Evolutionary conservation across 2,888 invertebrate species (phyloP).

Genomic region (Entomobrya proxima): DNA sequence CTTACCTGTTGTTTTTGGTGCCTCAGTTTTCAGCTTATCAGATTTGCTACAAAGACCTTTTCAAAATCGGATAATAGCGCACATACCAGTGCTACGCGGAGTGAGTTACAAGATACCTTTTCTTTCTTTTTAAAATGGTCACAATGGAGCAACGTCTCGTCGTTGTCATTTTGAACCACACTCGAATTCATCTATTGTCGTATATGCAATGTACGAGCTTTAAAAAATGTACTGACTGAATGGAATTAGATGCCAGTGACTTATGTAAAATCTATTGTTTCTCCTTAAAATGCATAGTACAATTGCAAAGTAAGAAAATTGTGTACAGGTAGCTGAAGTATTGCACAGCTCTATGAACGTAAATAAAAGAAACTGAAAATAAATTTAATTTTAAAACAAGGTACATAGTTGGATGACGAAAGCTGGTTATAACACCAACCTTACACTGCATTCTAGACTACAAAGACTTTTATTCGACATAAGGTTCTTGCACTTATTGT

Average conservation of each 20-base stretch:
- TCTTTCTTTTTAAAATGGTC: background rate
- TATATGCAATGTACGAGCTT: background rate
- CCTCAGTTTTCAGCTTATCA: background rate
- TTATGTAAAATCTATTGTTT: slow-evolving; percentile 42
- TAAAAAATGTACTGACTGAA: slow-evolving; percentile 31
- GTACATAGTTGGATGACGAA: too few species aligned
- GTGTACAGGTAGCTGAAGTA: background rate
- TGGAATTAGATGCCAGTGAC: background rate
- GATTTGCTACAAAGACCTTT: slow-evolving; percentile 23
- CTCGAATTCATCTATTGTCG: background rate
- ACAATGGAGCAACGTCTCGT: background rate
- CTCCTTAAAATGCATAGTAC: slow-evolving; percentile 30
- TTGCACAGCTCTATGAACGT: background rate
- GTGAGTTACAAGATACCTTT: slow-evolving; percentile 53
- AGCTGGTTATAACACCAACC: too few species aligned
- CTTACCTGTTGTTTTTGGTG: background rate
- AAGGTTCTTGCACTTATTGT: too few species aligned
- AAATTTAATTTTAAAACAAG: too few species aligned
- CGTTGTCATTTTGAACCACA: background rate
- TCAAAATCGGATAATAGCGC: slow-evolving; percentile 17
- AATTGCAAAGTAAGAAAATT: background rate
- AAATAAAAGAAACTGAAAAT: too few species aligned
- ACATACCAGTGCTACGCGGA: background rate
- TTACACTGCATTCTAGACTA: too few species aligned
- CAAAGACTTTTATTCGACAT: too few species aligned